Evolutionary conservation across 2,113 vertebrate species (phyloP), one percentile per base, ranked within the genome.

Genomic region (cattle (Bos taurus)): DNA sequence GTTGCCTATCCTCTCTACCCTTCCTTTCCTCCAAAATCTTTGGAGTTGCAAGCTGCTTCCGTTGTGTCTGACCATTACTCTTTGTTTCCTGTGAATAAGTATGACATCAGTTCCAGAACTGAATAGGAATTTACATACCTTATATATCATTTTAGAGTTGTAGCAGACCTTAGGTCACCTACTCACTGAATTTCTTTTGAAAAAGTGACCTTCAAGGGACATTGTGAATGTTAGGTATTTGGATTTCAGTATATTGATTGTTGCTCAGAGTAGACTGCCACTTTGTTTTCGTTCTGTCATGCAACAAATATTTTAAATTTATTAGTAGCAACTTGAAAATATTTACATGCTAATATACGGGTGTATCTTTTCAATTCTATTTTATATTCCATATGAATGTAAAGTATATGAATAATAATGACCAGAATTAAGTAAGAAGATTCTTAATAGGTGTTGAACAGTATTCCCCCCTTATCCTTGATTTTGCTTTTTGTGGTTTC

Each of bases 311-410:
- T 59, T 92, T 94, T 59, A 57, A 59, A n/a, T 89, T 82, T 89
- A 60, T 95, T 67, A 33, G 30, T n/a, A n/a, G 46, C 77, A 93
- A 62, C 93, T 96, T 95, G 82, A 83, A 88, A 89, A 64, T 88
- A 88, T 50, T 56, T 91, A 43, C 36, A 1, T 86, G 10, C 40
- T 80, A 5, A 94, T 77, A 33, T 81, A 19, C 48, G 19, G n/a
- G 9, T 95, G 16, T 93, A 57, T 40, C 40, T 77, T 97, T 94
- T 74, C 5, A n/a, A 6, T 88, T 92, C 50, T 46, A 4, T 62
- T 89, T 64, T 87, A 33, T 33, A 16, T 90, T 90, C n/a, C 15
- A 25, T 59, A 23, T 57, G 28, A 90, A 83, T 71, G 56, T 90
- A 36, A 95, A 88, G 30, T 71, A 93, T 21, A n/a, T 96, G 40